Base-by-base conservation (phyloP, 1,140 invertebrate species). In the Eurosta solidaginis region DNA sequence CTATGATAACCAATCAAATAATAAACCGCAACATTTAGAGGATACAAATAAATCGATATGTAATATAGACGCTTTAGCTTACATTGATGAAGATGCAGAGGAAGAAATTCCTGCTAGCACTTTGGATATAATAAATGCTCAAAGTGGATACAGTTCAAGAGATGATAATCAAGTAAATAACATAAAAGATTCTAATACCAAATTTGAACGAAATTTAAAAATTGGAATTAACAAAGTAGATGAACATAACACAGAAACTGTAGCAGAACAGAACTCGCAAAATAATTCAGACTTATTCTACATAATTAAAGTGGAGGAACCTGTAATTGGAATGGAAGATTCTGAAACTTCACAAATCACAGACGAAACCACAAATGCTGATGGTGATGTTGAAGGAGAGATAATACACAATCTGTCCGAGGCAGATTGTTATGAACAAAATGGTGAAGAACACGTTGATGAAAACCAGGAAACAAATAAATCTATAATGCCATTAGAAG, bases 331-430 rank as follows among this genome's bases (percentile, higher is more conserved):
- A 33, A 6, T 33, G 27, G 49, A 77, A 9, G 59, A 68, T 2
- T 68, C 36, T 12, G 7, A 14, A 27, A 44, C 22, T 47, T 10
- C 9, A 3, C 42, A 74, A 74, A 29, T 27, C 40, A n/a, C n/a
- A 17, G 63, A 75, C n/a, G n/a, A n/a, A 1, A 76, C 80, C 2
- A 49, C 42, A 29, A 74, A 80, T 7, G 47, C 1, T 36, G 75
- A 40, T 25, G 79, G 75, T 29, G 76, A 79, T 42, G 77, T 75
- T 3, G 45, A 79, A 40, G 27, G 27, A n/a, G 20, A 52, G 5
- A 42, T 75, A 9, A 79, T 47, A n/a, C 50, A 74, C 27, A 27
- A 79, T 68, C 47, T 75, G 17, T n/a, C 47, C 10, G 77, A 80
- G 6, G 50, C 49, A 1, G 42, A 76, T 14, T 14, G 12, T 50